Conservation (phyloP, 2,888 invertebrate genomes). For the Furcula furcula region DNA sequence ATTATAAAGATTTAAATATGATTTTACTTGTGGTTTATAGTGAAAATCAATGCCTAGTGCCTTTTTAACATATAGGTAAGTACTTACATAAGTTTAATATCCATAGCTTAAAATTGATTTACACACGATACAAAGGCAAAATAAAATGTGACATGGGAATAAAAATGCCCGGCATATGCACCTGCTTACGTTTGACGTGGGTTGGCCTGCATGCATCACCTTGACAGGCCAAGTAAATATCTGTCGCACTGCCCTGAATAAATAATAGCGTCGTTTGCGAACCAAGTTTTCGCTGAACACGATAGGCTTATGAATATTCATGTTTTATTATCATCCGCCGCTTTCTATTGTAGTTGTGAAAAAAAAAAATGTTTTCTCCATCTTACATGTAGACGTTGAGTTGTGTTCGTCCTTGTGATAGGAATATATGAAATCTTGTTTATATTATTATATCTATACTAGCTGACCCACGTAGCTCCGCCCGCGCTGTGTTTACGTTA, state of each 20-base stretch:
- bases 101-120: too few relatives aligned
- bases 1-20: too few relatives aligned
- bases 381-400: background rate
- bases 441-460: too few relatives aligned
- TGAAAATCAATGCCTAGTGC: too few relatives aligned
- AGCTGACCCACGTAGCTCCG: too few relatives aligned
- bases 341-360: slow-evolving; percentile 12
- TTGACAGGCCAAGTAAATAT: slow-evolving; percentile 72
- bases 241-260: slow-evolving; percentile 66
- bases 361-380: slow-evolving; percentile 7
- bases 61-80: too few relatives aligned
- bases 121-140: too few relatives aligned
- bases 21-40: too few relatives aligned
- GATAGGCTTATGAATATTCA: slow-evolving; percentile 45
- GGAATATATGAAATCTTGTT: too few relatives aligned
- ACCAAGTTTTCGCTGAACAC: slow-evolving; percentile 46
- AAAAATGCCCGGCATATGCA: slow-evolving; percentile 67
- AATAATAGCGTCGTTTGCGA: slow-evolving; percentile 62
- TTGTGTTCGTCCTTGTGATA: background rate
- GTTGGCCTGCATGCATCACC: slow-evolving; percentile 75
- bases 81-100: background rate
- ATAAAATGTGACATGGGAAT: slow-evolving; percentile 37
- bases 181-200: slow-evolving; percentile 71
- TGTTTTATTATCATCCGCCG: slow-evolving; percentile 37
- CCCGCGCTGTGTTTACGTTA: too few relatives aligned